phyloP scores from a whole-genome alignment of 2,113 vertebrate species.

The Chloroceryle aenea region DNA sequence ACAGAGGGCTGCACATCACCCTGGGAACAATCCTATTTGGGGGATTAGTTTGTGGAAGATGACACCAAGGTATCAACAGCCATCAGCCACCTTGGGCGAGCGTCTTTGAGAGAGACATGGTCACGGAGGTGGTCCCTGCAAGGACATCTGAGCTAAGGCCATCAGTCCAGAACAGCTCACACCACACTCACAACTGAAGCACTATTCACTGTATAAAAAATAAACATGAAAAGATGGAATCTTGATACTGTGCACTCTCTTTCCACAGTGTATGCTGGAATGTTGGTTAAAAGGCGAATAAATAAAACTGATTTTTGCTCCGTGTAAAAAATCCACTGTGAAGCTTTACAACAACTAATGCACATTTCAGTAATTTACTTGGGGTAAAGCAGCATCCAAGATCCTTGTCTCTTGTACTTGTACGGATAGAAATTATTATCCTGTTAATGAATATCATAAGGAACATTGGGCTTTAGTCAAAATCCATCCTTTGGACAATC shows the following conservation, averaged over 20 bases:
- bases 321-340: neutral
- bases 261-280: neutral
- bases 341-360: neutral
- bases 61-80: neutral
- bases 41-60: neutral
- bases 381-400: neutral
- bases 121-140: neutral
- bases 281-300: neutral
- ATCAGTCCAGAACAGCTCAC: neutral
- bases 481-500: conserved; percentile 19
- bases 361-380: neutral
- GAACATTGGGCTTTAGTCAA: conserved; percentile 12
- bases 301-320: neutral
- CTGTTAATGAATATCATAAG: neutral
- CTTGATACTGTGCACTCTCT: neutral
- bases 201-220: neutral
- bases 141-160: neutral
- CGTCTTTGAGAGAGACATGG: neutral
- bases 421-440: neutral
- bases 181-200: neutral
- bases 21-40: neutral
- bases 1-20: neutral
- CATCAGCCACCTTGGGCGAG: neutral
- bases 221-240: neutral
- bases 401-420: neutral